phyloP scores from a whole-genome alignment of 2,888 invertebrate species.

The Adineta ricciae region DNA sequence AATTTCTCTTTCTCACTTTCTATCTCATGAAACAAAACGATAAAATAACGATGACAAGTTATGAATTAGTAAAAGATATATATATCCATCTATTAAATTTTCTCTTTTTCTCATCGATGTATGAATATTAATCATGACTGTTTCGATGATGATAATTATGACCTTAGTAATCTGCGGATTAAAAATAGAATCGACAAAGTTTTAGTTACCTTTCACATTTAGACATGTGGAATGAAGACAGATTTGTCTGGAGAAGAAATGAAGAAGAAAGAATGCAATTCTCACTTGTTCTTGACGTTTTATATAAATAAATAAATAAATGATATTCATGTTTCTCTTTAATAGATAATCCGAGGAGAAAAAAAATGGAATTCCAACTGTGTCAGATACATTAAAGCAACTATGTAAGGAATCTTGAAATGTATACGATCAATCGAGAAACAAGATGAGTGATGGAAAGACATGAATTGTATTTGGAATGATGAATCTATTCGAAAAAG shows the following conservation, averaged over 20 bases:
- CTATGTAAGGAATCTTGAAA: not conserved
- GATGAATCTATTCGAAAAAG: not conserved
- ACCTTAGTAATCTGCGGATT: not conserved
- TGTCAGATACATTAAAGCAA: not conserved
- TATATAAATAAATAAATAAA: not conserved
- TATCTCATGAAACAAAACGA: not conserved
- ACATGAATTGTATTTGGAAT: not conserved
- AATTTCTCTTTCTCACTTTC: not conserved
- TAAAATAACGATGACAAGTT: not conserved
- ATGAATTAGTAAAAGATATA: not conserved
- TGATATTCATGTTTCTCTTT: not conserved
- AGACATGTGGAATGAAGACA: too few species aligned
- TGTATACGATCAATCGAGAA: slow-evolving; percentile 1
- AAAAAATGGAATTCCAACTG: slow-evolving; percentile 5
- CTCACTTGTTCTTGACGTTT: not conserved
- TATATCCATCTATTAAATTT: not conserved
- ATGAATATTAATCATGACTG: not conserved
- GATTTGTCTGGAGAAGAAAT: not conserved
- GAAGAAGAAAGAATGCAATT: not conserved
- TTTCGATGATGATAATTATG: not conserved
- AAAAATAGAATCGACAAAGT: not conserved
- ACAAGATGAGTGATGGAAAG: too few species aligned
- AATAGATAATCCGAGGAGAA: not conserved
- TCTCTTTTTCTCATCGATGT: not conserved
- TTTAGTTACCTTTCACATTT: not conserved